These are phyloP conservation scores for Paracyprichromis sp. DNA, from an alignment of 2,113 vertebrate genomes.

Conservation along the genomic window DNA sequence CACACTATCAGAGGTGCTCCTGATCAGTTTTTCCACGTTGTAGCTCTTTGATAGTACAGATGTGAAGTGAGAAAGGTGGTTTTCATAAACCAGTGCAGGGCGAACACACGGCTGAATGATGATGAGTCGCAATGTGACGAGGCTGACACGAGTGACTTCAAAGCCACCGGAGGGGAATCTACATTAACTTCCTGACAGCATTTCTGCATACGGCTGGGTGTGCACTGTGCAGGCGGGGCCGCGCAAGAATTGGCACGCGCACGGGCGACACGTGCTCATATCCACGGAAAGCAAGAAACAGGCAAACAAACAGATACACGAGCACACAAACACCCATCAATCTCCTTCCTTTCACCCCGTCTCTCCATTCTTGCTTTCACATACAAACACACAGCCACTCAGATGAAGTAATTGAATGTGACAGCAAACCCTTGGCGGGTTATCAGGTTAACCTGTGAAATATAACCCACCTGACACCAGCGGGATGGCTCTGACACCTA, in stretches of 20 bases:
- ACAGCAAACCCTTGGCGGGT: slow-evolving; percentile 54
- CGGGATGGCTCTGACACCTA: slow-evolving; percentile 35
- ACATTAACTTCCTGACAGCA: slow-evolving; percentile 22
- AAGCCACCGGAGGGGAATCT: slow-evolving; percentile 2
- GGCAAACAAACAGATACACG: background rate
- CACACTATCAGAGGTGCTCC: background rate
- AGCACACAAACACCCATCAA: background rate
- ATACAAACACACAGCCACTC: slow-evolving; percentile 22
- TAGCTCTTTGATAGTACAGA: slow-evolving; percentile 16
- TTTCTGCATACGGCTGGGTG: background rate
- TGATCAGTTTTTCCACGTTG: slow-evolving; percentile 5
- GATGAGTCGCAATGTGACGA: slow-evolving; percentile 18
- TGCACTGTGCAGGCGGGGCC: background rate
- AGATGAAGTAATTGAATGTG: slow-evolving; percentile 51
- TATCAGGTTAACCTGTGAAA: slow-evolving; percentile 63
- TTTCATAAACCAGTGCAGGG: background rate
- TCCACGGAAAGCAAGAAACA: background rate
- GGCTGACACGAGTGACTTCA: slow-evolving; percentile 18
- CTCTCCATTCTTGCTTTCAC: background rate
- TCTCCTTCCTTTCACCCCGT: background rate
- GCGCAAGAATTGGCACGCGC: background rate
- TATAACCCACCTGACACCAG: slow-evolving; percentile 52
- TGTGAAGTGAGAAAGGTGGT: slow-evolving; percentile 2
- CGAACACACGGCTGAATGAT: slow-evolving; percentile 8
- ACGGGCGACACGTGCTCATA: background rate